These are phyloP conservation scores for Nudaria mundana DNA, from an alignment of 2,888 invertebrate species.

Conservation along the genomic window DNA sequence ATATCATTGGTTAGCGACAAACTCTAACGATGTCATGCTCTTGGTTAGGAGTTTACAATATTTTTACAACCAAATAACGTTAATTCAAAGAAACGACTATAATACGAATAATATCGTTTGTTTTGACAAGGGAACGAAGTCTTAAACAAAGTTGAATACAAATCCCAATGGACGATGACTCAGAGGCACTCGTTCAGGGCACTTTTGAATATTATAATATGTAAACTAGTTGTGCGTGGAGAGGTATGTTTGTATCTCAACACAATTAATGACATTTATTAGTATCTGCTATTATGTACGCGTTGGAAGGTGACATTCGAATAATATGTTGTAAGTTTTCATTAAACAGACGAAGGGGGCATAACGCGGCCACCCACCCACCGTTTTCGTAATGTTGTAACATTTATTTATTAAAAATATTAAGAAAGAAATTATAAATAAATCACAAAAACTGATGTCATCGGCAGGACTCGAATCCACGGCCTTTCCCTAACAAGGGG, in stretches of 20 bases:
- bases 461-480: too few relatives aligned
- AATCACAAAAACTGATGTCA: too few relatives aligned
- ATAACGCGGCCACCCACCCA: too few relatives aligned
- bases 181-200: slow-evolving; percentile 64
- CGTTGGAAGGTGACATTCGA: slow-evolving; percentile 23
- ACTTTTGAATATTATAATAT: slow-evolving; percentile 78
- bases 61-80: too few relatives aligned
- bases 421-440: too few relatives aligned
- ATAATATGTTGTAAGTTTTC: slow-evolving; percentile 19
- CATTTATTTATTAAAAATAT: too few relatives aligned
- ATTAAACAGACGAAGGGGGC: slow-evolving; percentile 1
- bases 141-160: slow-evolving; percentile 64
- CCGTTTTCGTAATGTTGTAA: too few relatives aligned
- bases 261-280: slow-evolving; percentile 75
- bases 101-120: slow-evolving; percentile 13
- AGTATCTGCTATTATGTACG: slow-evolving; percentile 58
- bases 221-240: slow-evolving; percentile 69
- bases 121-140: slow-evolving; percentile 30
- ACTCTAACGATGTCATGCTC: too few relatives aligned
- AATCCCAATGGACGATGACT: slow-evolving; percentile 70
- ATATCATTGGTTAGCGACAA: too few relatives aligned
- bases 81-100: too few relatives aligned
- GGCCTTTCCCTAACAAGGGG: too few relatives aligned
- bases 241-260: slow-evolving; percentile 53
- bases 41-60: too few relatives aligned